These are phyloP conservation scores for Trichechus manatus DNA, from an alignment of 2,113 vertebrate genomes.

Conservation along the genomic window DNA sequence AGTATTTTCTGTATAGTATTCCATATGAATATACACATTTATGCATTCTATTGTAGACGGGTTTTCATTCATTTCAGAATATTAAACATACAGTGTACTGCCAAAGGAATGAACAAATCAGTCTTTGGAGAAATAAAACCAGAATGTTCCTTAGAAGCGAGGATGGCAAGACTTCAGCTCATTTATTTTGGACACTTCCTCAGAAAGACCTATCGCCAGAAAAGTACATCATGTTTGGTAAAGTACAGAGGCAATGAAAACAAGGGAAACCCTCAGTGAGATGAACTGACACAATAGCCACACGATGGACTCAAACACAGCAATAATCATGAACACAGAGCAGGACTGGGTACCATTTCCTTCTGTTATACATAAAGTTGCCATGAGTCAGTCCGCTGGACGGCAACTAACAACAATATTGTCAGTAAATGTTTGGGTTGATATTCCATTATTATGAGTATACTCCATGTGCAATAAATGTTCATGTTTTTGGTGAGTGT, in stretches of 20 bases:
- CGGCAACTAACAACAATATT: not conserved
- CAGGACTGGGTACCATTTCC: not conserved
- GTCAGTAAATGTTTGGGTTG: not conserved
- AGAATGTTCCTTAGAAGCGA: not conserved
- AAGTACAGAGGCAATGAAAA: not conserved
- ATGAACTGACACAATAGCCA: not conserved
- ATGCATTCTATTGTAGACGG: not conserved
- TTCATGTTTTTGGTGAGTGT: not conserved
- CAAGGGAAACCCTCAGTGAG: not conserved
- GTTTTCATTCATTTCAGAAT: not conserved
- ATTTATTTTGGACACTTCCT: not conserved
- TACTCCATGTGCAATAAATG: not conserved
- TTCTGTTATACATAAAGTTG: not conserved
- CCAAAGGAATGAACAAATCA: not conserved
- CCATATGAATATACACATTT: not conserved
- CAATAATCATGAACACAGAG: not conserved
- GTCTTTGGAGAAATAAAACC: not conserved
- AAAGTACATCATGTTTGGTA: not conserved
- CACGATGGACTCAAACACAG: not conserved
- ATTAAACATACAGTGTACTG: not conserved
- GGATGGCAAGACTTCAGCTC: not conserved
- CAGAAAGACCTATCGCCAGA: not conserved
- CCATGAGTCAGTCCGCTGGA: not conserved
- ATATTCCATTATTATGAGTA: not conserved
- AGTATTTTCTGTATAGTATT: constrained; percentile 19